Evolutionary conservation across 1,140 invertebrate species (phyloP).

Genomic region (Hyles vespertilio): DNA sequence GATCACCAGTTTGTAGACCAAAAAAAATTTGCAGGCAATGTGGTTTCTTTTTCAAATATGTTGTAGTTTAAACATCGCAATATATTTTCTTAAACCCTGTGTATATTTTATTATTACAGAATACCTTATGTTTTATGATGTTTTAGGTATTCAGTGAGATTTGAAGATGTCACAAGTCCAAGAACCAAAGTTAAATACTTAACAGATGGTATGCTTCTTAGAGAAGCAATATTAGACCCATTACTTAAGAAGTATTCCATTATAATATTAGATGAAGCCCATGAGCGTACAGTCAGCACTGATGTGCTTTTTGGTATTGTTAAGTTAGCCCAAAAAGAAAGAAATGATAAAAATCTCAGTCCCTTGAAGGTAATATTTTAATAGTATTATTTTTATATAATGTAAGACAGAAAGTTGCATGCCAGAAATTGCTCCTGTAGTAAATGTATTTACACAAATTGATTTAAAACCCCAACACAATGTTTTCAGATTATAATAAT

Average conservation of each 20-base stretch:
- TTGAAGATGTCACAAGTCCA: slow-evolving; percentile 89
- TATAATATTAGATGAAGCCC: slow-evolving; percentile 96
- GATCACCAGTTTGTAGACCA: too few relatives aligned
- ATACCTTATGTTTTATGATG: slow-evolving; percentile 64
- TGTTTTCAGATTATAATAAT: slow-evolving; percentile 86
- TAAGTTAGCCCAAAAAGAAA: slow-evolving; percentile 86
- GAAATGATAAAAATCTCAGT: slow-evolving; percentile 77
- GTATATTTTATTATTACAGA: background rate
- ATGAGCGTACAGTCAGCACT: slow-evolving; percentile 95
- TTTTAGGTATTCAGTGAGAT: slow-evolving; percentile 89
- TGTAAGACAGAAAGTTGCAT: background rate
- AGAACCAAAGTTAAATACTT: slow-evolving; percentile 91
- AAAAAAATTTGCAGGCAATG: too few relatives aligned
- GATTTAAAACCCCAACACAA: background rate
- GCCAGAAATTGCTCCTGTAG: too few relatives aligned
- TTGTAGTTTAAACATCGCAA: too few relatives aligned
- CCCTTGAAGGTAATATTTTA: slow-evolving; percentile 80
- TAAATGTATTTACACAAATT: too few relatives aligned
- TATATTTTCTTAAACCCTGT: too few relatives aligned
- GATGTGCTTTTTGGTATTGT: slow-evolving; percentile 95
- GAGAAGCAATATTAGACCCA: slow-evolving; percentile 89
- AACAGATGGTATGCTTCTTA: slow-evolving; percentile 96
- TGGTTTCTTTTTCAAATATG: too few relatives aligned
- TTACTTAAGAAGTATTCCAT: slow-evolving; percentile 86
- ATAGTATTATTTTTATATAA: background rate